These are phyloP conservation scores for Callaeas wilsoni DNA, from an alignment of 2,113 vertebrate species.

Conservation along the genomic window DNA sequence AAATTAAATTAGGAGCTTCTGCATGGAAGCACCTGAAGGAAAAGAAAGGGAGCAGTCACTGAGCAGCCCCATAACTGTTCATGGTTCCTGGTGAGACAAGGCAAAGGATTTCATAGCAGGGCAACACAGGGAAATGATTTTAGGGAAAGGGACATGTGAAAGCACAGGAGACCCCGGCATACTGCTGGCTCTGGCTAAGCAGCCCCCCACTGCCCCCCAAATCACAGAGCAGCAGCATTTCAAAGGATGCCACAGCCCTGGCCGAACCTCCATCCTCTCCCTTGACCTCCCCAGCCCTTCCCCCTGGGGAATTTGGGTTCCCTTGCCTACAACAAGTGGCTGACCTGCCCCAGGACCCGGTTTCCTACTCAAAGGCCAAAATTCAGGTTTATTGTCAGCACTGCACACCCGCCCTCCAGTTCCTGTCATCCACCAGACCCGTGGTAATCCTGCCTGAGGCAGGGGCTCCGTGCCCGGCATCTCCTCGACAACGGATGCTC, in stretches of 20 bases:
- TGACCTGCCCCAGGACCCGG: not conserved
- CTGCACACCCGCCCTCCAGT: not conserved
- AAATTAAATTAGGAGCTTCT: not conserved
- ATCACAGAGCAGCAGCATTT: not conserved
- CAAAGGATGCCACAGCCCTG: not conserved
- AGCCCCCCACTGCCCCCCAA: not conserved
- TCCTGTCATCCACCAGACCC: not conserved
- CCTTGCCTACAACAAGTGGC: not conserved
- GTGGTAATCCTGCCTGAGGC: not conserved
- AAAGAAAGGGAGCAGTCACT: not conserved
- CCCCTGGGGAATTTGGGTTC: not conserved
- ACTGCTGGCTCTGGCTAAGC: not conserved
- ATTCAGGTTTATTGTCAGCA: conserved; percentile 9
- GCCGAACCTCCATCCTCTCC: not conserved
- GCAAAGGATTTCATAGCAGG: not conserved
- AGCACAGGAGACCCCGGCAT: not conserved
- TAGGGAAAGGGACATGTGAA: not conserved
- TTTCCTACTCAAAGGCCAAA: conserved; percentile 26
- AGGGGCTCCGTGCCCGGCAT: not conserved
- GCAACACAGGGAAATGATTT: not conserved
- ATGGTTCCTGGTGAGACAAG: not conserved
- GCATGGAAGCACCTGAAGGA: not conserved
- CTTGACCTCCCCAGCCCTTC: not conserved
- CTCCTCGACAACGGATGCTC: conserved; percentile 20
- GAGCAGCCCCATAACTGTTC: not conserved